A percentile compares a stretch with the other conserved stretches of the same genome.
Conservation (phyloP, 2,113 vertebrate genomes). For the Geococcyx californianus region DNA sequence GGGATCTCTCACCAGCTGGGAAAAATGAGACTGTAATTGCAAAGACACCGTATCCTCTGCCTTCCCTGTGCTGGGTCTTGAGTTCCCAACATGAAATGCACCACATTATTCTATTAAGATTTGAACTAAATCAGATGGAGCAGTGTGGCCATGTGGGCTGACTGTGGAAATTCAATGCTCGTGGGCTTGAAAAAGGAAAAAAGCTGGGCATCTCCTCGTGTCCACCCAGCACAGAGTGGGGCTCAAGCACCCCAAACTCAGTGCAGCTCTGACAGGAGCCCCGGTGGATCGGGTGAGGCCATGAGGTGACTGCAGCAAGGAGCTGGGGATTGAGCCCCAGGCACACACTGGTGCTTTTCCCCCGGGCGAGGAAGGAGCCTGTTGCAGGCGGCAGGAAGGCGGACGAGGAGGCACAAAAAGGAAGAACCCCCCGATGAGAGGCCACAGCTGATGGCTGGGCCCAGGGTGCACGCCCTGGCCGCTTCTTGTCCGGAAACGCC, state of each 20-base stretch:
- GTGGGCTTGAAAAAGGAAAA: background rate
- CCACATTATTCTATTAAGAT: background rate
- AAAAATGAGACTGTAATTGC: background rate
- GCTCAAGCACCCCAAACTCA: background rate
- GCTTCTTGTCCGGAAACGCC: slow-evolving; percentile 26
- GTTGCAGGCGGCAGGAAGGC: background rate
- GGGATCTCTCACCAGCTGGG: background rate
- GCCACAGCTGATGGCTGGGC: slow-evolving; percentile 11
- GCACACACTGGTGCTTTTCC: fast-evolving
- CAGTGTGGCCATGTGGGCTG: fast-evolving
- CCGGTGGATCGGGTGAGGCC: fast-evolving
- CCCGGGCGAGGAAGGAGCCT: background rate
- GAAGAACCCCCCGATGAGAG: background rate
- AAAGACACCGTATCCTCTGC: background rate
- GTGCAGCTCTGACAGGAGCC: background rate
- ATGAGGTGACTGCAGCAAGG: fast-evolving
- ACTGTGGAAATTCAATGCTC: background rate
- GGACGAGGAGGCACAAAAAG: background rate
- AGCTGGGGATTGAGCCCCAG: background rate
- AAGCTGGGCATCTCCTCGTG: fast-evolving
- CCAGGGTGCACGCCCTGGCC: background rate
- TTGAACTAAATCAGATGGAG: background rate
- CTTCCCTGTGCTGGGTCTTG: background rate
- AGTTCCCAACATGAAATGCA: background rate
- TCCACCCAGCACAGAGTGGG: fast-evolving